Conservation (phyloP, 2,113 vertebrate genomes). For the Grammomys surdaster region DNA sequence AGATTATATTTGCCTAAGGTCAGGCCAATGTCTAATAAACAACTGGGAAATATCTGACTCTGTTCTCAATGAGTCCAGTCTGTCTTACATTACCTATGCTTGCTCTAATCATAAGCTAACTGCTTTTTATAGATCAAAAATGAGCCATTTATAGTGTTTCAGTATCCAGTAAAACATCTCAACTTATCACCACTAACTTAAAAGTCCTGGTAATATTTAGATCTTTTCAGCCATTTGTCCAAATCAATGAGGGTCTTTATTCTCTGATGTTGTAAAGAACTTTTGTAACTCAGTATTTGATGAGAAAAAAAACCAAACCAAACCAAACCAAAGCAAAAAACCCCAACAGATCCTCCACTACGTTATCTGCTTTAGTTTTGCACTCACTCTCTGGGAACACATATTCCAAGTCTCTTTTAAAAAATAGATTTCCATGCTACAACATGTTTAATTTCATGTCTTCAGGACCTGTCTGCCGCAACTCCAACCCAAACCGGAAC, state of each 20-base stretch:
- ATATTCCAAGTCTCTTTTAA: constrained; percentile 62
- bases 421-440: constrained; percentile 65
- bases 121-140: constrained; percentile 7
- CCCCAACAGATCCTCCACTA: background rate
- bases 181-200: constrained; percentile 40
- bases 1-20: constrained; percentile 30
- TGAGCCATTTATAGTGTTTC: background rate
- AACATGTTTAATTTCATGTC: constrained; percentile 52
- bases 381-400: constrained; percentile 47
- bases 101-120: constrained; percentile 23
- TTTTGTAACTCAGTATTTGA: constrained; percentile 74
- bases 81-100: background rate
- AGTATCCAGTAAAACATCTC: constrained; percentile 36
- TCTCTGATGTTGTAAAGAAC: constrained; percentile 65
- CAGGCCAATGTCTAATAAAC: background rate
- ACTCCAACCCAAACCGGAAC: background rate
- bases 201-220: constrained; percentile 42
- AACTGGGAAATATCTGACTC: constrained; percentile 19
- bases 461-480: constrained; percentile 45
- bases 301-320: background rate
- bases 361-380: constrained; percentile 74
- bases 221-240: constrained; percentile 57
- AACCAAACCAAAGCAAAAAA: background rate
- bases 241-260: constrained; percentile 69
- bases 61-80: background rate